phyloP scores from a whole-genome alignment of 1,140 invertebrate genomes.

The Lysiphlebus fabarum region DNA sequence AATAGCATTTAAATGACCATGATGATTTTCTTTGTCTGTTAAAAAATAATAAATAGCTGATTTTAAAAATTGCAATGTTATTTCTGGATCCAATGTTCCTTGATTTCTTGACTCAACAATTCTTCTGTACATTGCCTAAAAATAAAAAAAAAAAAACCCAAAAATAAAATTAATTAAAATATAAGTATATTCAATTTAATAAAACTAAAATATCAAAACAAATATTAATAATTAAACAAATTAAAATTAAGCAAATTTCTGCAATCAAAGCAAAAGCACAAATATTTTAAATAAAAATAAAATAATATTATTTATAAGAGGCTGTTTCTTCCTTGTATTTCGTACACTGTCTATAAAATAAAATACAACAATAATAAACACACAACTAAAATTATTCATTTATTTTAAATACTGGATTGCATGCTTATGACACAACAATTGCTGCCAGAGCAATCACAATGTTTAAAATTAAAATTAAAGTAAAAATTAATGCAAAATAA shows the following conservation, averaged over 20 bases:
- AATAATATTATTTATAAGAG: conserved; percentile 33
- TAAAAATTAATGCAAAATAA: not conserved
- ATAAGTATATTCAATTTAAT: not conserved
- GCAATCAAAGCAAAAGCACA: conserved; percentile 1
- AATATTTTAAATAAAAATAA: not conserved
- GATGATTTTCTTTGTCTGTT: conserved; percentile 80
- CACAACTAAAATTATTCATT: conserved; percentile 4
- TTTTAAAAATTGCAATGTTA: conserved; percentile 83
- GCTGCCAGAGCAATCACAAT: not conserved
- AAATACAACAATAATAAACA: conserved; percentile 11
- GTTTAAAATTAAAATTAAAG: not conserved
- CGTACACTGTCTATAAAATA: conserved; percentile 30
- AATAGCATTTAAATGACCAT: conserved; percentile 79
- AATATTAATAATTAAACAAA: not conserved
- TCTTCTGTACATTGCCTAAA: conserved; percentile 76
- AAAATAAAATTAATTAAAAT: not conserved
- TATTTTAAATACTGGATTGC: not conserved
- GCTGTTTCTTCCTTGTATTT: conserved; percentile 48
- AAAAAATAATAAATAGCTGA: conserved; percentile 88
- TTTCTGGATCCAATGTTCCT: conserved; percentile 74
- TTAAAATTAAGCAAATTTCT: not conserved
- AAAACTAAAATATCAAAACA: not conserved
- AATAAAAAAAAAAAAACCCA: conserved; percentile 22
- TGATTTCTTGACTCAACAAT: conserved; percentile 71
- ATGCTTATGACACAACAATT: conserved; percentile 7